Evolutionary conservation across 2,113 vertebrate genomes (phyloP), one percentile per base, ranked within the genome.

Genomic region (Raphicerus campestris): DNA sequence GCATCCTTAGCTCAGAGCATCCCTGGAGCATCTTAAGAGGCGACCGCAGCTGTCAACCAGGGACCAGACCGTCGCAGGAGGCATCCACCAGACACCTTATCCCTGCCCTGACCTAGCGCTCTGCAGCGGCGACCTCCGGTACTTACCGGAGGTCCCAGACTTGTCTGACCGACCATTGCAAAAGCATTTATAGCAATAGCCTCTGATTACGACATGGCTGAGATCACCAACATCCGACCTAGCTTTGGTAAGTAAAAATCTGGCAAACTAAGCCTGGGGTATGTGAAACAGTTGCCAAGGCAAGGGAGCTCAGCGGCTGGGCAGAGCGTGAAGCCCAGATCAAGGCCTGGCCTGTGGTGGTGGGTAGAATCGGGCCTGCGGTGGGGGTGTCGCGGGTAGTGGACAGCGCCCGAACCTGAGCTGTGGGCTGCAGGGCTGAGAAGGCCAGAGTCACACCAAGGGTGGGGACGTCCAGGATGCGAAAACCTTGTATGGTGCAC

Each of bases 161-260:
- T 49, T 77, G 61, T 55, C 86, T 86, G 82, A 91, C 70, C 94
- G 77, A 91, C 77, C 94, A 42, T 39, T 86, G 89, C 94, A 70
- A 94, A 96, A 91, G 35, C 91, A 51, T 95, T 89, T 53, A 55
- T 58, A 95, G 91, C 97, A 87, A 93, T 66, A 90, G 47, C 93
- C 35, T 97, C 92, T 87, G 86, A 96, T 78, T 92, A 92, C 97
- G 97, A 98, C 98, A 99, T 99, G 99, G 98, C 98, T 73, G 98
- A 99, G 97, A 98, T 99, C 98, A 98, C 98, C 98, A 98, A 98
- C 28, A 98, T 99, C 93, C 97, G 96, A 87, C 98, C 98, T 90
- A 97, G 98, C 45, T 98, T 98, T 93, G 99, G 99, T 99, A 97
- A 99, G 98, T 98, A n/a, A 39, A 80, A 58, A 24, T 75, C 60